A percentile compares a stretch with the other conserved stretches of the same genome.
Evolutionary conservation across 2,113 vertebrate species (phyloP).

Genomic region (Calyptommatus sinebrachiatus): DNA sequence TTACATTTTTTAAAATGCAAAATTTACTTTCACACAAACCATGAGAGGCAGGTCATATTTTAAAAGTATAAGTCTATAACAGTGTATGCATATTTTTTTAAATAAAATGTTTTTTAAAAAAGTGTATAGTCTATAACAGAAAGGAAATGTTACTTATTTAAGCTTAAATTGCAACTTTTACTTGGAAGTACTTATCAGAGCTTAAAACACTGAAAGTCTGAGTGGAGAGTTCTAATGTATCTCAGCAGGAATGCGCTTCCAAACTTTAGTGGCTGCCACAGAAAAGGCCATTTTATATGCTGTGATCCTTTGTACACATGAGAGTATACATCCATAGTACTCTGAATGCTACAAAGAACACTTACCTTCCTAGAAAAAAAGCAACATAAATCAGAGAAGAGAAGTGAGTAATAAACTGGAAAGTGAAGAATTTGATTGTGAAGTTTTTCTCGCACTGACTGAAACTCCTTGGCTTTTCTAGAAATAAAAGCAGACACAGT

Average conservation of each 20-base stretch:
- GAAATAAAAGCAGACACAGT: not conserved
- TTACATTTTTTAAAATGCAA: not conserved
- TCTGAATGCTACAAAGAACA: not conserved
- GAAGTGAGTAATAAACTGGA: slow-evolving; percentile 93
- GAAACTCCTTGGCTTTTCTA: slow-evolving; percentile 83
- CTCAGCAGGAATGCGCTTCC: too few species aligned
- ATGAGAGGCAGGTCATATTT: not conserved
- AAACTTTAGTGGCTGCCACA: too few species aligned
- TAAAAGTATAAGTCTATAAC: not conserved
- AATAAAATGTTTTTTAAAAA: too few species aligned
- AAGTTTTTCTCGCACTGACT: slow-evolving; percentile 83
- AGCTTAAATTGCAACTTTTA: too few species aligned
- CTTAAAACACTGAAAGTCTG: too few species aligned
- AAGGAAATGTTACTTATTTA: too few species aligned
- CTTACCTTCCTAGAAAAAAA: slow-evolving; percentile 92
- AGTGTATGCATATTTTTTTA: too few species aligned
- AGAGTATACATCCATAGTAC: too few species aligned
- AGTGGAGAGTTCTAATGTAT: too few species aligned
- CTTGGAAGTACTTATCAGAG: too few species aligned
- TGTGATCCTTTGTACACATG: too few species aligned
- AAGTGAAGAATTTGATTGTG: slow-evolving; percentile 89
- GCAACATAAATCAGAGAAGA: slow-evolving; percentile 91
- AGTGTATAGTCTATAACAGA: not conserved
- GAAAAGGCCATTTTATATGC: too few species aligned
- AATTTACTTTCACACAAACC: not conserved